Percentiles rank a stretch among this genome's conserved stretches.
Evolutionary conservation across 1,140 invertebrate species (phyloP).

Genomic region (Sarcophaga peregrina): DNA sequence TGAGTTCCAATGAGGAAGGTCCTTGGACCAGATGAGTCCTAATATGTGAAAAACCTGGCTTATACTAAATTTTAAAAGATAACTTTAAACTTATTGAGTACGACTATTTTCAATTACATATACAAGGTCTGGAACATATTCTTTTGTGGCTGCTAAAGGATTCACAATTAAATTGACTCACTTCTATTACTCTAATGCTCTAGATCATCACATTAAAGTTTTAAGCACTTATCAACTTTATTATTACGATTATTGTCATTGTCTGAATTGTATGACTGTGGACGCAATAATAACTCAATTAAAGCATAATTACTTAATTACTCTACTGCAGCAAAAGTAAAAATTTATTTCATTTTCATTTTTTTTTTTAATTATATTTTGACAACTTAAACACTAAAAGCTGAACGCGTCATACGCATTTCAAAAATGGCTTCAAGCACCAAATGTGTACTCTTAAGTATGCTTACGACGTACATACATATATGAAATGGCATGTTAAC

Average conservation of each 20-base stretch:
- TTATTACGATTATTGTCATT: background rate
- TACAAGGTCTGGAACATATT: no score
- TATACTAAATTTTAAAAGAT: no score
- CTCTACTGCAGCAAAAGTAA: background rate
- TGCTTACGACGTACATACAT: background rate
- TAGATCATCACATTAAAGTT: background rate
- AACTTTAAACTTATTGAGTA: no score
- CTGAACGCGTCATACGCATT: background rate
- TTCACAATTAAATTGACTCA: no score
- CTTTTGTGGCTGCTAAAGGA: no score
- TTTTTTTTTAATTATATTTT: no score
- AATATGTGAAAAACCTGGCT: no score
- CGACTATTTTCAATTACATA: no score
- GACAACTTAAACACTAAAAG: no score
- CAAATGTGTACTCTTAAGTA: background rate
- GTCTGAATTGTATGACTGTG: background rate
- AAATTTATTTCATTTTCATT: background rate
- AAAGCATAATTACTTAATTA: conserved; percentile 38
- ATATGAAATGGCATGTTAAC: background rate
- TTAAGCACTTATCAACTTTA: conserved; percentile 28
- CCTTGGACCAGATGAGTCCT: no score
- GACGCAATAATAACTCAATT: conserved; percentile 38
- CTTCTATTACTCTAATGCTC: background rate
- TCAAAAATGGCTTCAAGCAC: background rate
- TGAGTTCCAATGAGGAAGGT: no score